Percentiles rank a stretch among this genome's conserved stretches.
phyloP scores from a whole-genome alignment of 2,113 vertebrate genomes.

The Delphinus delphis region DNA sequence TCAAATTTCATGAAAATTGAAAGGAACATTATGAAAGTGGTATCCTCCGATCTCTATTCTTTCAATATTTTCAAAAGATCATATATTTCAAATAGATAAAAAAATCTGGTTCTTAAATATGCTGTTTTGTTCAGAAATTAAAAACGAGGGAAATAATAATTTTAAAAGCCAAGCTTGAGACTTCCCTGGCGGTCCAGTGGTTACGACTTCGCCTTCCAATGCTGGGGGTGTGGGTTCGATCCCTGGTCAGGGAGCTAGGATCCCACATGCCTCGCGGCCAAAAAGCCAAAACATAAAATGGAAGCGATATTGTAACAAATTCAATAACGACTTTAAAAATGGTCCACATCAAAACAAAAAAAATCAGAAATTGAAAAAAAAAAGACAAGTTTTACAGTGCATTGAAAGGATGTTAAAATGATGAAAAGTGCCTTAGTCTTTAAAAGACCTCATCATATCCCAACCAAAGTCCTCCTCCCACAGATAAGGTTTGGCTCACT shows the following conservation, averaged over 20 bases:
- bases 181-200: too few relatives aligned
- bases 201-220: too few relatives aligned
- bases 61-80: constrained; percentile 37
- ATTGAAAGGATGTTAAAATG: not conserved
- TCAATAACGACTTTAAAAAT: too few relatives aligned
- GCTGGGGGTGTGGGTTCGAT: too few relatives aligned
- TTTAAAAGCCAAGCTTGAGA: not conserved
- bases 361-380: not conserved
- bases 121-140: constrained; percentile 6
- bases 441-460: not conserved
- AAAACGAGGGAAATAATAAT: not conserved
- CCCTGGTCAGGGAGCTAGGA: too few relatives aligned
- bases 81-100: not conserved
- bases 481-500: not conserved
- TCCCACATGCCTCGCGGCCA: too few relatives aligned
- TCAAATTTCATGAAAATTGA: constrained; percentile 18
- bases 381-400: not conserved
- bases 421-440: not conserved
- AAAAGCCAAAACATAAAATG: too few relatives aligned
- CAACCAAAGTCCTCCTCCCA: not conserved
- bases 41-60: not conserved
- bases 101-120: not conserved
- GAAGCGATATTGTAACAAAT: too few relatives aligned
- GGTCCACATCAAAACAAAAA: too few relatives aligned
- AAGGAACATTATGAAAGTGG: not conserved